Percentiles rank a stretch among this genome's conserved stretches.
Evolutionary conservation across 2,113 vertebrate genomes (phyloP).

Genomic region (Rana temporaria): DNA sequence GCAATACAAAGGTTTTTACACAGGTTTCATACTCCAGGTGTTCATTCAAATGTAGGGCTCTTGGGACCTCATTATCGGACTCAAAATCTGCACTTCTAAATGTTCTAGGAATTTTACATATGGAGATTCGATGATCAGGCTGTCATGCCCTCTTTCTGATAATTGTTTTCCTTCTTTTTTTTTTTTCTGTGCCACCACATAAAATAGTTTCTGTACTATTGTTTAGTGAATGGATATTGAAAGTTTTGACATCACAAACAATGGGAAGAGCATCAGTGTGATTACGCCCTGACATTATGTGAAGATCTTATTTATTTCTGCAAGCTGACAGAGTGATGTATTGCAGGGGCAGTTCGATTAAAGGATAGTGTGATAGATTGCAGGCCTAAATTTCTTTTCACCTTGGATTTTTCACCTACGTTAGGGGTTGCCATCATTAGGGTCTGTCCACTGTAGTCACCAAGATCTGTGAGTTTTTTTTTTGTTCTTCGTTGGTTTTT

Average conservation of each 20-base stretch:
- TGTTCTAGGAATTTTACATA: slow-evolving; percentile 33
- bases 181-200: neutral
- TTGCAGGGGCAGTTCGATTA: neutral
- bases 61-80: slow-evolving; percentile 53
- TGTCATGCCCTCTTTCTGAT: neutral
- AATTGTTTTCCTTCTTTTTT: neutral
- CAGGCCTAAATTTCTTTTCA: neutral
- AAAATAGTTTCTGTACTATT: neutral
- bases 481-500: too few relatives aligned
- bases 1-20: slow-evolving; percentile 4
- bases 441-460: neutral
- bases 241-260: neutral
- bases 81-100: slow-evolving; percentile 26
- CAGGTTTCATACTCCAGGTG: slow-evolving; percentile 41
- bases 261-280: neutral
- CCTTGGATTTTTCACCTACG: neutral
- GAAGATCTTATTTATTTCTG: slow-evolving; percentile 16
- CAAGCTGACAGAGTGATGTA: slow-evolving; percentile 27
- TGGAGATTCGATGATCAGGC: neutral
- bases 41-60: slow-evolving; percentile 30
- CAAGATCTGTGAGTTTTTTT: too few relatives aligned
- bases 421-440: neutral
- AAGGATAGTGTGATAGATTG: slow-evolving; percentile 4
- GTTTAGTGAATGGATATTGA: neutral
- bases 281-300: neutral